phyloP scores from a whole-genome alignment of 2,888 invertebrate species.

The Sepiola atlantica region DNA sequence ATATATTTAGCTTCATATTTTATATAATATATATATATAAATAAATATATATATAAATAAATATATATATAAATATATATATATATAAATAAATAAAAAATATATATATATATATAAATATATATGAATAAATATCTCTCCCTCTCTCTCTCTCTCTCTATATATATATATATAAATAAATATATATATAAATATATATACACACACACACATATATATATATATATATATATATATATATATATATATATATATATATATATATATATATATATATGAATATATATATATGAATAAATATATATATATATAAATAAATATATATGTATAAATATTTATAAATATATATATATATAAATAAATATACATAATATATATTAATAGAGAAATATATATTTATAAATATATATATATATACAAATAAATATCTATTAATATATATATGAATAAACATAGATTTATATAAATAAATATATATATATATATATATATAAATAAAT shows the following conservation, averaged over 20 bases:
- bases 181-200: neutral
- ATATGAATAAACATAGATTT: too few relatives aligned
- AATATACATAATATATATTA: too few relatives aligned
- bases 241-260: neutral
- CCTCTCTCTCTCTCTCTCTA: too few relatives aligned
- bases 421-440: too few relatives aligned
- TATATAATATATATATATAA: neutral
- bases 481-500: neutral
- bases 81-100: neutral
- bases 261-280: conserved; percentile 34
- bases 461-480: too few relatives aligned
- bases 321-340: neutral
- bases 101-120: neutral
- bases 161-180: neutral
- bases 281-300: neutral
- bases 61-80: neutral
- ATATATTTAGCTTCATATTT: neutral
- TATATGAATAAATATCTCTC: too few relatives aligned
- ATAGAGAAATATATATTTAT: too few relatives aligned
- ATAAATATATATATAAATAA: neutral
- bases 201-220: neutral
- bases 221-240: neutral
- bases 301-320: neutral
- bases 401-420: too few relatives aligned
- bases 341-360: neutral